These are phyloP conservation scores for Euclidia mi DNA, from an alignment of 2,888 invertebrate genomes.

Conservation along the genomic window DNA sequence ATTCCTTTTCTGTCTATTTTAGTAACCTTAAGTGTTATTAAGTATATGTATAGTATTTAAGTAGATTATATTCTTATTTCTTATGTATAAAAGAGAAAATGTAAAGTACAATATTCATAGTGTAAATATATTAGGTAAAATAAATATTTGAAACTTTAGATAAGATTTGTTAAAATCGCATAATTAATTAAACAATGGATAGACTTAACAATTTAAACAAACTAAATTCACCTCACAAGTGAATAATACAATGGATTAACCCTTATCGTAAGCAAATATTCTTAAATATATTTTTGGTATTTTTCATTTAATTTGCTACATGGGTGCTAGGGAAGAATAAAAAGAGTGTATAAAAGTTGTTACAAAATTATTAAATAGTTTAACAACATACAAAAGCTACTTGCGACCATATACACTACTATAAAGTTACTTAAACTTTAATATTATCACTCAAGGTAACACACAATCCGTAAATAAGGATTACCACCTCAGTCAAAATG, in stretches of 20 bases:
- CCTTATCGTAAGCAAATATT: constrained; percentile 47
- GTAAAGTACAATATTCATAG: constrained; percentile 48
- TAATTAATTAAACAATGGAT: constrained; percentile 32
- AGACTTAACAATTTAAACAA: constrained; percentile 32
- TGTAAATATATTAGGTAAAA: constrained; percentile 55
- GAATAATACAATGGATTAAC: constrained; percentile 32
- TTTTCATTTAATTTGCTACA: constrained; percentile 68
- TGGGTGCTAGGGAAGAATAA: constrained; percentile 89
- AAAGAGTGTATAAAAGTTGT: constrained; percentile 89
- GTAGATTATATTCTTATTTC: constrained; percentile 38
- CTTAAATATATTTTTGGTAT: constrained; percentile 52
- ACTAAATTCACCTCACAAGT: constrained; percentile 16
- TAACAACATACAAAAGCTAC: constrained; percentile 90
- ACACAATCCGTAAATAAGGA: constrained; percentile 74
- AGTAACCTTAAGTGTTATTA: constrained; percentile 33
- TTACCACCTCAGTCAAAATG: constrained; percentile 73
- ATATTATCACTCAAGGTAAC: constrained; percentile 81
- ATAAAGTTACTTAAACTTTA: constrained; percentile 80
- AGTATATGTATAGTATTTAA: constrained; percentile 34
- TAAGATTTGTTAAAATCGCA: constrained; percentile 45
- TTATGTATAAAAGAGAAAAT: constrained; percentile 46
- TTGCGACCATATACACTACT: constrained; percentile 76
- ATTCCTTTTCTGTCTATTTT: constrained; percentile 33
- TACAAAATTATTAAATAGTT: constrained; percentile 88
- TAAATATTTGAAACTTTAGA: constrained; percentile 45